Base-by-base conservation (phyloP, 2,113 vertebrate genomes). In the Eudyptes chrysolophus region DNA sequence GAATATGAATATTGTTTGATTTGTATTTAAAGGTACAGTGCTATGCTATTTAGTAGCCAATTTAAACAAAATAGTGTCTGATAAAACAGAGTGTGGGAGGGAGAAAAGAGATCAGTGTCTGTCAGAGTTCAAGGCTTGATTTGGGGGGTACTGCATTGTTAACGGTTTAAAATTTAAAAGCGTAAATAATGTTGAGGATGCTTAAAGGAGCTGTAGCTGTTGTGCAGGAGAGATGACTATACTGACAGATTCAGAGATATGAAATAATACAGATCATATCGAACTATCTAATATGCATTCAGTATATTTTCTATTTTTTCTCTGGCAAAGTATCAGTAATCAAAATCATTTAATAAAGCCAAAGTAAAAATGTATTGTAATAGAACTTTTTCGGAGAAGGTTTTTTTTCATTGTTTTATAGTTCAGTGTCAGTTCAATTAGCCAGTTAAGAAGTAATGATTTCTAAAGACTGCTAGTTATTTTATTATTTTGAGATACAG, bases 1-100 rank as follows among this genome's bases (percentile, higher is more conserved):
- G 97, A 97, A 96, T 97, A 96, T 97, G 93, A 98, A 97, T 98
- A 96, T 96, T 96, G 90, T 92, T 96, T 97, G 94, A 95, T 96
- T 97, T 97, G 89, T 97, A 89, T 97, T 98, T 97, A 97, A 97
- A 98, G 95, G 83, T 97, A 97, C 93, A 93, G 72, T 87, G 89
- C 95, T 91, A 88, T 98, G 82, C 75, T 95, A 87, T 83, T 96
- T 94, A 94, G 87, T 95, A 96, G 78, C 76, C 48, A 38, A 77
- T 96, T 90, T 80, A 95, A 90, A 92, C 84, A 95, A 97, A 96
- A 94, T 84, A 94, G 75, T 58, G 49, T 87, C 92, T 96, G 86
- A 94, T 95, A 95, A 96, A 94, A 57, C 44, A 92, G 94, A 68
- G 69, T 90, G 84, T 84, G 79, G 82, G 90, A 82, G 92, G 87